These are phyloP conservation scores for Indicator maculatus DNA, from an alignment of 2,113 vertebrate species.

Conservation along the genomic window DNA sequence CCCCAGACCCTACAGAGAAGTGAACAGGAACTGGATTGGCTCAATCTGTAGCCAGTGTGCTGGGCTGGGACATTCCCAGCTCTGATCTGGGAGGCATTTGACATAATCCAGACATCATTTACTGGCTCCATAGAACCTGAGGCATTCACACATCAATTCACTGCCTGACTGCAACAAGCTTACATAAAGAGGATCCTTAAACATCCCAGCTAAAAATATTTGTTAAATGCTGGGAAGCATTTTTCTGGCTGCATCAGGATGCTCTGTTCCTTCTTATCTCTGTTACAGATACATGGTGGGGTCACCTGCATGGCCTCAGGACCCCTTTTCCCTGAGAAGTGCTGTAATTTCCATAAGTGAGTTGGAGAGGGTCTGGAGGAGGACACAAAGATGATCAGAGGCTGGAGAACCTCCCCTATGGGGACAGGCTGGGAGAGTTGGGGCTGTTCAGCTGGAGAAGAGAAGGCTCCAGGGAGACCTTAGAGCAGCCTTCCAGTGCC, in stretches of 20 bases:
- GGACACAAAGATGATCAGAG: no score
- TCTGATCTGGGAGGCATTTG: neutral
- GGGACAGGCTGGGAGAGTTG: no score
- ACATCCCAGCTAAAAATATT: neutral
- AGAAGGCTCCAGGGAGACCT: no score
- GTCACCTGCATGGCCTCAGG: neutral
- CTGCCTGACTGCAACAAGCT: neutral
- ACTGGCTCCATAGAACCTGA: slow-evolving; percentile 58
- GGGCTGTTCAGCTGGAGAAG: no score
- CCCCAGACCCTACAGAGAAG: neutral
- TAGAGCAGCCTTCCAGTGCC: no score
- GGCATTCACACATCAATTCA: slow-evolving; percentile 57
- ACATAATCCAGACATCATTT: slow-evolving; percentile 54
- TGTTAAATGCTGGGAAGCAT: neutral
- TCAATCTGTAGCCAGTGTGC: neutral
- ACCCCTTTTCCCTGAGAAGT: neutral
- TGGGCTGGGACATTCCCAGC: slow-evolving; percentile 19
- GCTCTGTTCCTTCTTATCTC: neutral
- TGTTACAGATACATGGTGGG: neutral
- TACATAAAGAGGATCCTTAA: slow-evolving; percentile 27
- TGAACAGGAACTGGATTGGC: neutral
- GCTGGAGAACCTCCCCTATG: no score
- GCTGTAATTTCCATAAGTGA: neutral
- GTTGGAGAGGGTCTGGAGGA: neutral
- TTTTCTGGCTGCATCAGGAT: neutral